These are phyloP conservation scores for Nemoura dubitans DNA, from an alignment of 2,888 invertebrate genomes.

Conservation along the genomic window DNA sequence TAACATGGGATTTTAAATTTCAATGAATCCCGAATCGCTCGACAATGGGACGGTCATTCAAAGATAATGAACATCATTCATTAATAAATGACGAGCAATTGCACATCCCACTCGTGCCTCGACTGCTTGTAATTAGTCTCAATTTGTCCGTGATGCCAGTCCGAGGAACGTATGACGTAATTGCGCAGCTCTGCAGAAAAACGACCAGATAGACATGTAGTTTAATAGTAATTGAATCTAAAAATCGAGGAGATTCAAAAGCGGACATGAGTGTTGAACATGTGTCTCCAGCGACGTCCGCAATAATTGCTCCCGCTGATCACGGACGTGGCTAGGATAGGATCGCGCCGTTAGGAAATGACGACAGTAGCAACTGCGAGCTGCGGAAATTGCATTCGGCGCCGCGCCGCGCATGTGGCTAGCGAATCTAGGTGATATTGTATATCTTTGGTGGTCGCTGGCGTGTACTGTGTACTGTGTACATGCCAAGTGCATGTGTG, in stretches of 20 bases:
- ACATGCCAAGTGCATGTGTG: not conserved
- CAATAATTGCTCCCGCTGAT: not conserved
- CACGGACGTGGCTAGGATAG: no score
- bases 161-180: not conserved
- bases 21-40: not conserved
- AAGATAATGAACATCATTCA: not conserved
- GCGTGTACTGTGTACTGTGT: no score
- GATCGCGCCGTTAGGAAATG: not conserved
- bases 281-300: not conserved
- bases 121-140: not conserved
- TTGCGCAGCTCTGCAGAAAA: not conserved
- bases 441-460: not conserved
- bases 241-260: not conserved
- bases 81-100: not conserved
- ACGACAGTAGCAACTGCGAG: not conserved
- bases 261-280: conserved; percentile 5
- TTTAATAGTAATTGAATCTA: not conserved
- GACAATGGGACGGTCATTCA: not conserved
- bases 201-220: not conserved
- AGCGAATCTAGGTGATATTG: not conserved
- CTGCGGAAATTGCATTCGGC: not conserved
- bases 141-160: conserved; percentile 7
- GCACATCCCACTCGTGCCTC: not conserved
- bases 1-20: not conserved
- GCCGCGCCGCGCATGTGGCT: not conserved